Evolutionary conservation across 1,140 invertebrate genomes (phyloP), one percentile per base, ranked within the genome.

Genomic region (Formica exsecta): DNA sequence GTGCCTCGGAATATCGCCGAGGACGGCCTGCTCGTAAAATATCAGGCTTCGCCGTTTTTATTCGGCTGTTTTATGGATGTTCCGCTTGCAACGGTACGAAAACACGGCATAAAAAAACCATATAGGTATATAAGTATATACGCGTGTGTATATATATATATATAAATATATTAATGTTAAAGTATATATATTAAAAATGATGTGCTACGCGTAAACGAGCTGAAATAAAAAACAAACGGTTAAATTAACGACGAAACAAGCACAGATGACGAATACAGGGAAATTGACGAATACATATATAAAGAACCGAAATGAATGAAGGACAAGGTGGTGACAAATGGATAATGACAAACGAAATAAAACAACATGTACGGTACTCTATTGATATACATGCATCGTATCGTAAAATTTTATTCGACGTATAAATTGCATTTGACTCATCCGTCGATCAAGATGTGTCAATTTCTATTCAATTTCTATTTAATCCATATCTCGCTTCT

Each of bases 341-440:
- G 85, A 79, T 0, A 38, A 59, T 57, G 54, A 76, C 11, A 81
- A 91, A 91, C 57, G 73, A 89, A 91, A 89, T 79, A 88, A 91
- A 86, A 86, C 70, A 91, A 91, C 86, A 74, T 91, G 77, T 91
- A 92, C 88, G 85, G 81, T 71, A 93, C 87, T 93, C 93, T 93
- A 93, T 93, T 92, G 9, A 61, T 44, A 38, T 61, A 38, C 66
- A 71, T 73, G 57, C 79, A 83, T 51, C 44, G 48, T 36, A 74
- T 59, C 19, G 38, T 81, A 32, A 44, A 81, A 81, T 81, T 74
- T 71, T 61, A 83, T 62, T 83, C 38, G 1, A 74, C 36, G n/a
- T 54, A 25, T 44, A n/a, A 68, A 71, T 13, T 73, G n/a, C 29
- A 59, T 38, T 44, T 22, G 19, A 16, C 13, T 62, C 44, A 36